Percentiles rank a stretch among this genome's conserved stretches.
Evolutionary conservation across 2,888 invertebrate genomes (phyloP).

Genomic region (Pediacus dermestoides): DNA sequence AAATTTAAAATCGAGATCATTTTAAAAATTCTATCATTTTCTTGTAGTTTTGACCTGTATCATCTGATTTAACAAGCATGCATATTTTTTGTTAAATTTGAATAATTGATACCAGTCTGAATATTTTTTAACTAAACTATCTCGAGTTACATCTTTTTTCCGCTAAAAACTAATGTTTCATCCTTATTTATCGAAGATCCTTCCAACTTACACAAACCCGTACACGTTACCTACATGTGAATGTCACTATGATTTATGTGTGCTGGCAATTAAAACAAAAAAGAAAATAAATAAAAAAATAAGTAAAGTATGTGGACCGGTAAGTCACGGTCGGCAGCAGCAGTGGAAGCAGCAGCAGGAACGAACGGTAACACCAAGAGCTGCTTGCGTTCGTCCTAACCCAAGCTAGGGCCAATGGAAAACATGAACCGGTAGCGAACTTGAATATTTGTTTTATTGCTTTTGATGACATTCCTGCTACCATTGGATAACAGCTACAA

Average conservation of each 20-base stretch:
- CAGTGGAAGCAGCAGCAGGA: not conserved
- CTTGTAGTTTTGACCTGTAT: no score
- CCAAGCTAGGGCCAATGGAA: conserved; percentile 27
- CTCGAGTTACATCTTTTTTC: no score
- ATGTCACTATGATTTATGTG: conserved; percentile 14
- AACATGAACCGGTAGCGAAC: conserved; percentile 26
- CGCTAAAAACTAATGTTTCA: no score
- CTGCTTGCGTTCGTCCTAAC: conserved; percentile 8
- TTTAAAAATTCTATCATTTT: no score
- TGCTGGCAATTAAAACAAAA: conserved; percentile 19
- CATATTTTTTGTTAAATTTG: no score
- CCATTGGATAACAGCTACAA: conserved; percentile 34
- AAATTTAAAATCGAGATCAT: no score
- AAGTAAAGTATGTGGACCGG: conserved; percentile 25
- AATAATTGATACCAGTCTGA: no score
- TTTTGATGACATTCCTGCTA: conserved; percentile 36
- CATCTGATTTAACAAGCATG: no score
- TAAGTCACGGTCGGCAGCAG: conserved; percentile 30
- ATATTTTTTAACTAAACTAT: no score
- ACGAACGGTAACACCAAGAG: conserved; percentile 6
- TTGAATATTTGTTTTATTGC: conserved; percentile 40
- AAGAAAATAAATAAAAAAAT: conserved; percentile 18
- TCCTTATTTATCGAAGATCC: no score
- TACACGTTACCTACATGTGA: conserved; percentile 11
- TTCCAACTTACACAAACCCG: no score